Conservation (phyloP, 2,797 vertebrate genomes). For the Naso thynnoides region DNA sequence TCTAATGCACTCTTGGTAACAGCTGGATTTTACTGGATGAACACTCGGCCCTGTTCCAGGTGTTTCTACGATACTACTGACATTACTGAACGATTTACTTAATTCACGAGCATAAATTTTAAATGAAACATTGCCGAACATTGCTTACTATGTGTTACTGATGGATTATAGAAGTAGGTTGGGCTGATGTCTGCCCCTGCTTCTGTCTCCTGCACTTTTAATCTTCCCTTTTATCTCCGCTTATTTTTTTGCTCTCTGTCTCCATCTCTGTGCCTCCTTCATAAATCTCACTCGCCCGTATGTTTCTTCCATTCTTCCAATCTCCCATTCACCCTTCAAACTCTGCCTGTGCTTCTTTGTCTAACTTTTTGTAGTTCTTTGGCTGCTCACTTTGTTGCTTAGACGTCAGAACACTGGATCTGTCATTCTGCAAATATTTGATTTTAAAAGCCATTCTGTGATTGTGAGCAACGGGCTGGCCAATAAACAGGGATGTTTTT, state of each 20-base stretch:
- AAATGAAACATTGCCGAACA: slow-evolving; percentile 22
- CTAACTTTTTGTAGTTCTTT: slow-evolving; percentile 29
- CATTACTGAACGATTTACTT: slow-evolving; percentile 24
- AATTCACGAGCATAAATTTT: slow-evolving; percentile 19
- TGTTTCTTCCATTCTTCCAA: slow-evolving; percentile 15
- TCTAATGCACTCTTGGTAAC: neutral
- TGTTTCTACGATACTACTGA: slow-evolving; percentile 31
- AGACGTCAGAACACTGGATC: neutral
- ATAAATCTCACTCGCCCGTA: slow-evolving; percentile 27
- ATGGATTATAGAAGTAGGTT: slow-evolving; percentile 23
- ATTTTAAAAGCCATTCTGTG: slow-evolving; percentile 1
- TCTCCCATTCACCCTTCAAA: slow-evolving; percentile 10
- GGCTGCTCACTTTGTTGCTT: slow-evolving; percentile 43
- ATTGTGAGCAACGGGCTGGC: neutral
- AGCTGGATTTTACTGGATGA: slow-evolving; percentile 19
- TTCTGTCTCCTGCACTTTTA: slow-evolving; percentile 28
- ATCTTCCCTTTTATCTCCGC: slow-evolving; percentile 4
- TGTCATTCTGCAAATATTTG: slow-evolving; percentile 9
- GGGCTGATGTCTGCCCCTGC: slow-evolving; percentile 28
- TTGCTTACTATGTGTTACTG: slow-evolving; percentile 46
- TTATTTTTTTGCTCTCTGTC: neutral
- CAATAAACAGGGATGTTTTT: slow-evolving; percentile 11
- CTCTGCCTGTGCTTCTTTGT: slow-evolving; percentile 3
- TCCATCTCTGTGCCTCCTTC: slow-evolving; percentile 2
- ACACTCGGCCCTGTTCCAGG: slow-evolving; percentile 29